Evolutionary conservation across 2,113 vertebrate genomes (phyloP).

Genomic region (Passer domesticus): DNA sequence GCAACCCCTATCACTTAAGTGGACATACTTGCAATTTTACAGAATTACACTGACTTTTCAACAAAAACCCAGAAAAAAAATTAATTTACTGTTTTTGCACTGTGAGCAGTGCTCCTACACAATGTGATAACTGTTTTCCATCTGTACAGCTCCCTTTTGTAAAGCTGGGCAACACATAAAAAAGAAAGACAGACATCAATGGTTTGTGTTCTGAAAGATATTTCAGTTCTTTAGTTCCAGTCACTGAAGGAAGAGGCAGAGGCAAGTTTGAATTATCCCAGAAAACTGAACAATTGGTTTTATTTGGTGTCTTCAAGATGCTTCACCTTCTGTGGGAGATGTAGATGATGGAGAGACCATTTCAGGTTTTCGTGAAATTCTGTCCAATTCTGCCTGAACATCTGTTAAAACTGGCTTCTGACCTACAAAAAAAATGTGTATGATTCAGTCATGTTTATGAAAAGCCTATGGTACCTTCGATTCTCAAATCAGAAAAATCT

Average conservation of each 20-base stretch:
- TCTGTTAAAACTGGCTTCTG: constrained; percentile 95
- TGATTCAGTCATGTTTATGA: neutral
- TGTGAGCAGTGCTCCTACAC: constrained; percentile 61
- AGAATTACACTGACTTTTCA: constrained; percentile 64
- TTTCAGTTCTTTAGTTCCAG: constrained; percentile 76
- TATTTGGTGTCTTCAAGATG: constrained; percentile 91
- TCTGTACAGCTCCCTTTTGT: constrained; percentile 69
- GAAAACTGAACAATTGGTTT: constrained; percentile 73
- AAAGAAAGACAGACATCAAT: constrained; percentile 64
- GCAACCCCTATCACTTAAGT: constrained; percentile 37
- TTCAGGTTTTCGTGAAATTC: constrained; percentile 93
- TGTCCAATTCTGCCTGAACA: constrained; percentile 96
- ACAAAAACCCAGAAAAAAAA: constrained; percentile 69
- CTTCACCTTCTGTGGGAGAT: constrained; percentile 87
- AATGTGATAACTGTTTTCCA: constrained; percentile 45
- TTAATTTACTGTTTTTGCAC: constrained; percentile 57
- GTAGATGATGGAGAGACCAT: constrained; percentile 83
- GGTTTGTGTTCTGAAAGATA: constrained; percentile 67
- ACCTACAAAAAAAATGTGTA: constrained; percentile 71
- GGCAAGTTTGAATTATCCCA: constrained; percentile 75
- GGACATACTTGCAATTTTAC: constrained; percentile 57
- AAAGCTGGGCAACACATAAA: constrained; percentile 66
- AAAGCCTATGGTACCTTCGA: neutral
- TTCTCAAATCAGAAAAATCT: neutral
- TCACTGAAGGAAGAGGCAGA: constrained; percentile 81